A percentile compares a stretch with the other conserved stretches of the same genome.
These are phyloP conservation scores for Ceratosolen solmsi DNA, from an alignment of 1,140 invertebrate genomes.

Conservation along the genomic window DNA sequence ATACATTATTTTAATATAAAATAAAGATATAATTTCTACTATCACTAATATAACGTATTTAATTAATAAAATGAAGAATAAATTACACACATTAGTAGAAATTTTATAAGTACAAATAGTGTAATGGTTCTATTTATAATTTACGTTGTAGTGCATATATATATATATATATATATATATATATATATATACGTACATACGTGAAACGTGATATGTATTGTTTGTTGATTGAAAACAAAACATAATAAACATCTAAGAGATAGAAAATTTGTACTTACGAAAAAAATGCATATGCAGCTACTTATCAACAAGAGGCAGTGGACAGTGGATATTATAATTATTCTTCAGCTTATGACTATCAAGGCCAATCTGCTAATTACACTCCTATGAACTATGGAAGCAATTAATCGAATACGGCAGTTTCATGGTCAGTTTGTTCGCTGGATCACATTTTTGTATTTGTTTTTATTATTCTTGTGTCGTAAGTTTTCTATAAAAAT, in stretches of 20 bases:
- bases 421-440: constrained; percentile 65
- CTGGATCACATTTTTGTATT: constrained; percentile 31
- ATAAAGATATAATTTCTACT: no score
- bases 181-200: not conserved
- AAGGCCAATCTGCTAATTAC: constrained; percentile 64
- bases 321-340: constrained; percentile 57
- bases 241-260: constrained; percentile 29
- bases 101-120: not conserved
- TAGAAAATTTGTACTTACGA: constrained; percentile 40
- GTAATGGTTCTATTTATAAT: not conserved
- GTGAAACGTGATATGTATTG: constrained; percentile 10
- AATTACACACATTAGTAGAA: no score
- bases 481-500: constrained; percentile 39
- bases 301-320: constrained; percentile 67
- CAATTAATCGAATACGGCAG: constrained; percentile 63
- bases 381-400: constrained; percentile 62
- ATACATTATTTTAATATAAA: not conserved
- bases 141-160: no score
- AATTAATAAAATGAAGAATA: no score
- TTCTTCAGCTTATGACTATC: constrained; percentile 62
- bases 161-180: not conserved
- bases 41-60: no score
- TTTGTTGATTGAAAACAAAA: constrained; percentile 32
- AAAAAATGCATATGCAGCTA: constrained; percentile 59
- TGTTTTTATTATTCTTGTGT: constrained; percentile 40